Evolutionary conservation across 2,797 vertebrate genomes (phyloP), one percentile per base, ranked within the genome.

Genomic region (Loriculus beryllinus): DNA sequence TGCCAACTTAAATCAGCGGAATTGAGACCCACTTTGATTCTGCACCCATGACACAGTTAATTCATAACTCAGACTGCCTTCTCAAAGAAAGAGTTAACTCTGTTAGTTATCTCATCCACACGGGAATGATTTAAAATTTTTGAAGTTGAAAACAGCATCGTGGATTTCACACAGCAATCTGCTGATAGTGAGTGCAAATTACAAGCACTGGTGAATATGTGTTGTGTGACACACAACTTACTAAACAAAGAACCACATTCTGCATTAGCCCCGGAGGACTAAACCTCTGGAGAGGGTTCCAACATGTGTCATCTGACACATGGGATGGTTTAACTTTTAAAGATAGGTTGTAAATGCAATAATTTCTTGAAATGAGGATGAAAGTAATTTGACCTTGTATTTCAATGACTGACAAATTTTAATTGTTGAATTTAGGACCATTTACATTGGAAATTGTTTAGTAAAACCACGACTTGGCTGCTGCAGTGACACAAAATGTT

Each of bases 301-400:
- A 81, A 51, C 23, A 45, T 59, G 42, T 42, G 68, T 77, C 25
- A 57, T 56, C 60, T 91, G 31, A 49, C 37, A 65, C 70, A 43
- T 48, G 33, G 40, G 52, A 49, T 13, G 9, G 17, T 91, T 95
- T 84, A 90, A 75, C 47, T 80, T 37, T 43, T 87, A 87, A 86
- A 87, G 28, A 21, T 37, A 85, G 45, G 16, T 64, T 74, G 37
- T 54, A 82, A 95, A 63, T 69, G 31, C 42, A 29, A 49, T 56
- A 79, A 85, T 88, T 92, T 83, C 85, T 81, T 74, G 26, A 95
- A 95, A 96, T 43, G 22, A 90, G 10, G 7, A 14, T 64, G 37
- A 79, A 72, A 82, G 20, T 8, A 63, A 22, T 79, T 63, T 33
- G n/a, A 83, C 13, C 33, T 72, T 90, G 6, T 25, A 63, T 88